A percentile compares a stretch with the other conserved stretches of the same genome.
These are phyloP conservation scores for Borostomias antarcticus DNA, from an alignment of 2,797 vertebrate species.

Conservation along the genomic window DNA sequence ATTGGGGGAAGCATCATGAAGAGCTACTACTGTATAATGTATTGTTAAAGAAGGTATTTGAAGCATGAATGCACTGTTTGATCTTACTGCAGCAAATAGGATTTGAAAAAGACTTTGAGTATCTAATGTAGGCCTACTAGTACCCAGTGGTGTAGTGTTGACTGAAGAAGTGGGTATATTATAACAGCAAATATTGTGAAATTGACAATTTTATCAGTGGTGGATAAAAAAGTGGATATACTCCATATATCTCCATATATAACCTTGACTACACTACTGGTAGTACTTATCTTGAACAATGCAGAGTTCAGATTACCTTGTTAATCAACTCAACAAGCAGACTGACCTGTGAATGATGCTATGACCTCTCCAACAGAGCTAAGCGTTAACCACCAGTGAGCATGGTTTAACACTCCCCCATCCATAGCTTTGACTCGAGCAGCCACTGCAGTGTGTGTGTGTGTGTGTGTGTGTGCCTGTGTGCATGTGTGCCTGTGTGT, in stretches of 20 bases:
- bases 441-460: not conserved
- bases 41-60: not conserved
- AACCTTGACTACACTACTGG: no score
- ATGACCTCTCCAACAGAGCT: slow-evolving; percentile 3
- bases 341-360: slow-evolving; percentile 8
- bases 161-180: no score
- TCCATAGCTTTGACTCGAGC: not conserved
- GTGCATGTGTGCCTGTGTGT: not conserved
- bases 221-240: no score
- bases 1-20: no score
- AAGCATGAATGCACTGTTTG: no score
- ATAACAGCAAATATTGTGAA: no score
- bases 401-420: not conserved
- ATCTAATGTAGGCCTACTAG: no score
- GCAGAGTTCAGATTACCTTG: not conserved
- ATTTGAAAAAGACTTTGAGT: not conserved
- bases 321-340: not conserved
- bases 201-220: no score
- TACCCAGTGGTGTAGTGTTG: no score
- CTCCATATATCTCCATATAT: no score
- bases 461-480: not conserved
- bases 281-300: no score
- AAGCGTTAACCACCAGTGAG: slow-evolving; percentile 3
- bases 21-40: not conserved
- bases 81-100: not conserved